Evolutionary conservation across 2,888 invertebrate species (phyloP).

Genomic region (Torymus auratus): DNA sequence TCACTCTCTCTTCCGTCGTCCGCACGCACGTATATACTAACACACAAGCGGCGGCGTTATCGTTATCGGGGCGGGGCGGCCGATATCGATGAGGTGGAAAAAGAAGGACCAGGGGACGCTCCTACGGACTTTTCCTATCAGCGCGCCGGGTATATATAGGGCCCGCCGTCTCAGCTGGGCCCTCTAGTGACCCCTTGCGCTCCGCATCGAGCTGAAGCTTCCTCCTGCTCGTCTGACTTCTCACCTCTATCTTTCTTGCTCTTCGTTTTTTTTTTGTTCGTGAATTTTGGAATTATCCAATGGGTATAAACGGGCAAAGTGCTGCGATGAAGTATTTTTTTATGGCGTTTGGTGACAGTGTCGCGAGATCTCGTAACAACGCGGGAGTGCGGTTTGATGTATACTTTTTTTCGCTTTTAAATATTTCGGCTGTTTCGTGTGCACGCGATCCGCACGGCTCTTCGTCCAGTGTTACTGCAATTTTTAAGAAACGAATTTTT

Average conservation of each 20-base stretch:
- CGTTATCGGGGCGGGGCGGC: constrained; percentile 74
- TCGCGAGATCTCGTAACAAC: constrained; percentile 15
- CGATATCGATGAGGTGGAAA: constrained; percentile 71
- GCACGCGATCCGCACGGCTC: too few species aligned
- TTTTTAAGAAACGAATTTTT: too few species aligned
- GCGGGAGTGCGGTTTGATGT: neutral
- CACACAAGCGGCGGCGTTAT: constrained; percentile 62
- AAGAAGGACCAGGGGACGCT: constrained; percentile 65
- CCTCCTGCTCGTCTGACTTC: neutral
- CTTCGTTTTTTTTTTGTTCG: neutral
- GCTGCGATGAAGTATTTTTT: neutral
- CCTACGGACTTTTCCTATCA: constrained; percentile 70
- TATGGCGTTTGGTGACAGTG: constrained; percentile 40
- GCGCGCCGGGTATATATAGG: constrained; percentile 69
- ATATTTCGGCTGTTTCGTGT: neutral
- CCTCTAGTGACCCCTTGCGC: constrained; percentile 68
- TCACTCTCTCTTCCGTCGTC: too few species aligned
- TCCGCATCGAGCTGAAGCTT: constrained; percentile 2
- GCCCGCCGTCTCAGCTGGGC: constrained; percentile 66
- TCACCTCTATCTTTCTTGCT: neutral
- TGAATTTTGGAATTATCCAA: too few species aligned
- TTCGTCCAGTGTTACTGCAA: too few species aligned
- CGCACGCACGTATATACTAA: neutral
- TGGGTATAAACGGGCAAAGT: too few species aligned
- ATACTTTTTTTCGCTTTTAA: constrained; percentile 1